Percentiles rank a stretch among this genome's conserved stretches.
Conservation (phyloP, 1,140 invertebrate species). For the Melanaphis sacchari region DNA sequence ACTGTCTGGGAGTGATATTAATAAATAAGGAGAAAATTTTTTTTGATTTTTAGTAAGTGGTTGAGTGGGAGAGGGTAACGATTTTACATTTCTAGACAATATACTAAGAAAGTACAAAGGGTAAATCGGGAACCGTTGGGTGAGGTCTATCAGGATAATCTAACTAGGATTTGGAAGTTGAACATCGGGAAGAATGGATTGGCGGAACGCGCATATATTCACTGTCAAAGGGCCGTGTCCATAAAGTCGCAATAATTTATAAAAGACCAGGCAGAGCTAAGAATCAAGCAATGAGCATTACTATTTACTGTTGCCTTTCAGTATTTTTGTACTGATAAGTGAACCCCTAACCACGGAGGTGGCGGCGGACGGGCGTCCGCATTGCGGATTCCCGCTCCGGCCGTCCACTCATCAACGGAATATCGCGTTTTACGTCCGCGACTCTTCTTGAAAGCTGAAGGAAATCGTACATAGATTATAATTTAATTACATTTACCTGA, state of each 20-base stretch:
- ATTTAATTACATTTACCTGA: conserved; percentile 31
- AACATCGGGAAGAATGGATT: background rate
- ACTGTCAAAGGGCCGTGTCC: background rate
- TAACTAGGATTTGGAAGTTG: background rate
- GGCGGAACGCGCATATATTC: background rate
- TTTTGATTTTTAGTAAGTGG: background rate
- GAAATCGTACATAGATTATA: background rate
- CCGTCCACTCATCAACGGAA: background rate
- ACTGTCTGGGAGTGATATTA: background rate
- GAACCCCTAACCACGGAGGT: background rate
- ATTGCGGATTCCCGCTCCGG: background rate
- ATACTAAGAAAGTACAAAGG: background rate
- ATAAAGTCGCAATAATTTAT: background rate
- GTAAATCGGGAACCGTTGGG: background rate
- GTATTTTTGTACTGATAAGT: conserved; percentile 15
- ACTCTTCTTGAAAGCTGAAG: background rate
- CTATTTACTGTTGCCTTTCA: background rate
- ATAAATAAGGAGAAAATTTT: background rate
- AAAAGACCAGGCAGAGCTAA: background rate
- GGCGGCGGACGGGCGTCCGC: background rate
- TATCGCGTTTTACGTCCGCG: too few relatives aligned
- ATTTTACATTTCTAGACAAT: background rate
- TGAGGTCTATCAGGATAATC: background rate
- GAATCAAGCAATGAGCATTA: background rate
- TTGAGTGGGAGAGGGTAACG: too few relatives aligned